These are phyloP conservation scores for Neoaliturus tenellus DNA, from an alignment of 2,888 invertebrate genomes.

Conservation along the genomic window DNA sequence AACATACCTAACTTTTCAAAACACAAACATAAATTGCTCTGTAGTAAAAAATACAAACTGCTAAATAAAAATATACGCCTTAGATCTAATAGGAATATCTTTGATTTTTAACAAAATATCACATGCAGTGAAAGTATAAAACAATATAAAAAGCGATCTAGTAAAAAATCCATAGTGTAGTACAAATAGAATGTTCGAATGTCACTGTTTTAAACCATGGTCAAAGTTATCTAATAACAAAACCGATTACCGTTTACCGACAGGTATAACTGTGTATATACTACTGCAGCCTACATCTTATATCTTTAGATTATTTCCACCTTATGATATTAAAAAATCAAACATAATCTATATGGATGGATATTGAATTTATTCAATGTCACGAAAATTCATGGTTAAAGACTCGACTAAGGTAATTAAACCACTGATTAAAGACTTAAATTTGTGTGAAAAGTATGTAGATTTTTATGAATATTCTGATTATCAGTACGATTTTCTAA, in stretches of 20 bases:
- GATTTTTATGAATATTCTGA: no score
- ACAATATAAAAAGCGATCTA: slow-evolving; percentile 31
- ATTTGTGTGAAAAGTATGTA: no score
- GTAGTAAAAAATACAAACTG: not conserved
- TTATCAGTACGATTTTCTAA: no score
- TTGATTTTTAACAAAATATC: slow-evolving; percentile 24
- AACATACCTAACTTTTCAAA: not conserved
- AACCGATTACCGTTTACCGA: not conserved
- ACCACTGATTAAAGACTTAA: no score
- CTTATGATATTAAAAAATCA: no score
- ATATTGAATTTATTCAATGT: no score
- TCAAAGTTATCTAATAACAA: not conserved
- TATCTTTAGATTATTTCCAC: no score
- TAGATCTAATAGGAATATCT: slow-evolving; percentile 48
- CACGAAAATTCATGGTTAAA: no score
- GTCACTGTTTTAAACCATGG: slow-evolving; percentile 4
- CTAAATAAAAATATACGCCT: slow-evolving; percentile 10
- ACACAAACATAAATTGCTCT: not conserved
- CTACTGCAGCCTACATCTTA: no score
- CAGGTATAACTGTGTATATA: no score
- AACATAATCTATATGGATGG: no score
- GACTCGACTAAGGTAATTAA: no score
- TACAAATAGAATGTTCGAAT: slow-evolving; percentile 35
- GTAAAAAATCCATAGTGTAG: slow-evolving; percentile 29
- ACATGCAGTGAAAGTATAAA: slow-evolving; percentile 34